Evolutionary conservation across 1,140 invertebrate genomes (phyloP).

Genomic region (Macrostomum lignano): DNA sequence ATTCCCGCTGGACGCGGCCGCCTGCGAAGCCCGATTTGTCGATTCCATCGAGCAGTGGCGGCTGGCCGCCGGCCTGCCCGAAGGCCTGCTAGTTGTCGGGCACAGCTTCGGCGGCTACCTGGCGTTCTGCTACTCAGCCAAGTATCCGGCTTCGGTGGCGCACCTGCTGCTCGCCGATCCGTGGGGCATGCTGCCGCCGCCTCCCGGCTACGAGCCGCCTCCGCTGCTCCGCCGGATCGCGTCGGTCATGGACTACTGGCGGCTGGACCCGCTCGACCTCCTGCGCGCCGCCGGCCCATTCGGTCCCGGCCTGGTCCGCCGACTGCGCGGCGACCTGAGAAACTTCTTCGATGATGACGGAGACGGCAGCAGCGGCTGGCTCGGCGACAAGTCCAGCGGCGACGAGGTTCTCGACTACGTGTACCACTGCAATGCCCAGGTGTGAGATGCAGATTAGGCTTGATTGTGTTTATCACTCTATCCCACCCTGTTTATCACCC

Average conservation of each 20-base stretch:
- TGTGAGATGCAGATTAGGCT: too few relatives aligned
- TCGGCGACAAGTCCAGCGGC: slow-evolving; percentile 15
- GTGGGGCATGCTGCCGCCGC: slow-evolving; percentile 67
- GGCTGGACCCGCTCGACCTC: slow-evolving; percentile 64
- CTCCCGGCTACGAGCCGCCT: too few relatives aligned
- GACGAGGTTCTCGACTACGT: slow-evolving; percentile 65
- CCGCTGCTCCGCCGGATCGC: too few relatives aligned
- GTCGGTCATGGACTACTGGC: slow-evolving; percentile 34
- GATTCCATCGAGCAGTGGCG: slow-evolving; percentile 77
- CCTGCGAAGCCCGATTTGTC: slow-evolving; percentile 61
- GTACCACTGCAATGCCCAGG: slow-evolving; percentile 78
- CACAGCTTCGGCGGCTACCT: slow-evolving; percentile 83
- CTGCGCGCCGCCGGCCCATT: slow-evolving; percentile 52
- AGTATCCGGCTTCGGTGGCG: not conserved
- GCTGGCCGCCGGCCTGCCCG: slow-evolving; percentile 51
- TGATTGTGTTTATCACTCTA: too few relatives aligned
- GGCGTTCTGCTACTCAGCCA: slow-evolving; percentile 56
- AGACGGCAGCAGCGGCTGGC: not conserved
- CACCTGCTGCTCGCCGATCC: slow-evolving; percentile 71
- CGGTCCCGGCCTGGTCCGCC: not conserved
- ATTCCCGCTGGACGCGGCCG: slow-evolving; percentile 45
- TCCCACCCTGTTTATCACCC: too few relatives aligned
- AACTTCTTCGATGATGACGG: slow-evolving; percentile 9
- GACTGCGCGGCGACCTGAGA: slow-evolving; percentile 7
- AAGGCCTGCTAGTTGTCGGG: slow-evolving; percentile 67